A percentile compares a stretch with the other conserved stretches of the same genome.
Conservation (phyloP, 2,797 vertebrate species). For the Echeneis naucrates region DNA sequence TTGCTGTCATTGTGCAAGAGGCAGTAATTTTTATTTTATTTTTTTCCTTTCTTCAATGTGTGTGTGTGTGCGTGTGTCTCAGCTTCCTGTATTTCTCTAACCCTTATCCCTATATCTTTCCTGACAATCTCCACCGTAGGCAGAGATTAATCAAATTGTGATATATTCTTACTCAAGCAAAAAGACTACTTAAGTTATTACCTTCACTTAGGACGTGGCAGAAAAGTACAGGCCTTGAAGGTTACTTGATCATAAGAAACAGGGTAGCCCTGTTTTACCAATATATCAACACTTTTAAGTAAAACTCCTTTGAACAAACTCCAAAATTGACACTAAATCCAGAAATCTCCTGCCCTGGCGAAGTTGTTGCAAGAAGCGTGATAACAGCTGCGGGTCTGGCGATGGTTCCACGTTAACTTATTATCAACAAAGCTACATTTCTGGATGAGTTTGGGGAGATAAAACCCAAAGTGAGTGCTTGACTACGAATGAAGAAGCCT, state of each 20-base stretch:
- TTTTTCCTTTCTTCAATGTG: conserved; percentile 48
- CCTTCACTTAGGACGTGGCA: conserved; percentile 39
- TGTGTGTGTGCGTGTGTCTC: no score
- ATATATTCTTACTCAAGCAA: conserved; percentile 31
- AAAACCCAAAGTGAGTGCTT: conserved; percentile 6
- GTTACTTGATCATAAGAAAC: conserved; percentile 13
- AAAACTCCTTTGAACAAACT: background rate
- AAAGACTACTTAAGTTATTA: conserved; percentile 40
- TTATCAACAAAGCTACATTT: conserved; percentile 43
- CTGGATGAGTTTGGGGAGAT: conserved; percentile 22
- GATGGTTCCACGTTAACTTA: background rate
- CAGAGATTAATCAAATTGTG: conserved; percentile 52
- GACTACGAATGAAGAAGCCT: conserved; percentile 8
- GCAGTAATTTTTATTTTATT: conserved; percentile 7
- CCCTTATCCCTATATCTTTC: conserved; percentile 41
- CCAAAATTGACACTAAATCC: conserved; percentile 9
- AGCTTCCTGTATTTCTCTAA: conserved; percentile 46
- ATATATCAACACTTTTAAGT: background rate
- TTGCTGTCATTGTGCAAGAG: conserved; percentile 56
- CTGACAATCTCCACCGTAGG: conserved; percentile 46
- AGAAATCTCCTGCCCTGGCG: background rate
- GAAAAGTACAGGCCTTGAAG: conserved; percentile 28
- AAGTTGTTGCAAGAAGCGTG: background rate
- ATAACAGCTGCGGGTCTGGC: conserved; percentile 12
- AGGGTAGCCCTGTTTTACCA: background rate